A percentile compares a stretch with the other conserved stretches of the same genome.
Evolutionary conservation across 2,888 invertebrate genomes (phyloP).

Genomic region (Nasonovia ribisnigri): DNA sequence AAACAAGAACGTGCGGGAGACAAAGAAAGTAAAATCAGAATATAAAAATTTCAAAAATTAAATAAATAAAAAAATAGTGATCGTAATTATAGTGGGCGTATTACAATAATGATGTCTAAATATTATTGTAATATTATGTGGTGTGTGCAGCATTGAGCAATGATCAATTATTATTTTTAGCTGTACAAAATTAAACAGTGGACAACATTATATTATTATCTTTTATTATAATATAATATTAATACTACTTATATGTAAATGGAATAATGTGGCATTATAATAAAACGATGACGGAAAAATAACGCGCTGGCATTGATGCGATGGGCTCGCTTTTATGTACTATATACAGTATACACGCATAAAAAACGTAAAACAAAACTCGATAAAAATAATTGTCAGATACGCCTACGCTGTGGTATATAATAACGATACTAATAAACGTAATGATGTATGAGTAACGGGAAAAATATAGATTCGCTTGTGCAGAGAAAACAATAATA

Average conservation of each 20-base stretch:
- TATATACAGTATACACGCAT: background rate
- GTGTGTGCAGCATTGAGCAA: background rate
- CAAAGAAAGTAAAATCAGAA: background rate
- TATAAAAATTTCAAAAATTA: background rate
- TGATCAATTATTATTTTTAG: background rate
- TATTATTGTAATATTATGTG: background rate
- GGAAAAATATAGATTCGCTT: slow-evolving; percentile 17
- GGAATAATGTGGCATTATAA: background rate
- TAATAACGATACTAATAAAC: slow-evolving; percentile 14
- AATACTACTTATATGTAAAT: background rate
- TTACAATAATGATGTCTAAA: background rate
- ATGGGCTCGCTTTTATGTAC: background rate
- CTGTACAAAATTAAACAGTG: background rate
- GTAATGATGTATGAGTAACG: slow-evolving; percentile 5
- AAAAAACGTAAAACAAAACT: background rate
- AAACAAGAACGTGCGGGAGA: background rate
- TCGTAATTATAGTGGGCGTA: background rate
- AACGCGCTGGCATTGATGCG: background rate
- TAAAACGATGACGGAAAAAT: background rate
- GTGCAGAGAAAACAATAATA: slow-evolving; percentile 7
- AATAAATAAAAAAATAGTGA: background rate
- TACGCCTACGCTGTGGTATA: slow-evolving; percentile 1
- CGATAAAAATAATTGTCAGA: slow-evolving; percentile 7
- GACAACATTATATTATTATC: background rate
- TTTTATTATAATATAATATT: too few relatives aligned